Percentiles rank a stretch among this genome's conserved stretches.
phyloP scores from a whole-genome alignment of 2,888 invertebrate species.

The Tetheella fluctuosa region DNA sequence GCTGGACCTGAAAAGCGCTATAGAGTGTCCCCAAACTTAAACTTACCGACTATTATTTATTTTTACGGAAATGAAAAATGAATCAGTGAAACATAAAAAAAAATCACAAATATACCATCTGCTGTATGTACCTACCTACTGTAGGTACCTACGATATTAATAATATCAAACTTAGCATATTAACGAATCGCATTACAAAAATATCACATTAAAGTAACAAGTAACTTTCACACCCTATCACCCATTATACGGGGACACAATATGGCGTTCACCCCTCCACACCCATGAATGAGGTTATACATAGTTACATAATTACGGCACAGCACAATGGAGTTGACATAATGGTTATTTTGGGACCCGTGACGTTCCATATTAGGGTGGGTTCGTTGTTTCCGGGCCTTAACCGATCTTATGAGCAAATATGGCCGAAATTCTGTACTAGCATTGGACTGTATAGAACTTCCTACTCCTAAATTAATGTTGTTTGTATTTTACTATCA shows the following conservation, averaged over 20 bases:
- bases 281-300: slow-evolving; percentile 26
- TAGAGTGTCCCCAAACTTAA: no score
- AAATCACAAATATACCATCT: no score
- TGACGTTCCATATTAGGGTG: slow-evolving; percentile 25
- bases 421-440: slow-evolving; percentile 5
- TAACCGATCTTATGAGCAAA: background rate
- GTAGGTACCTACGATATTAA: background rate
- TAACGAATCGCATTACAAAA: slow-evolving; percentile 58
- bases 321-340: slow-evolving; percentile 49
- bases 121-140: no score
- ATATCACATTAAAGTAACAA: slow-evolving; percentile 52
- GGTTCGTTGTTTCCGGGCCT: slow-evolving; percentile 7
- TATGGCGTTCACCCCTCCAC: slow-evolving; percentile 35
- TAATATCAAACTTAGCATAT: slow-evolving; percentile 1
- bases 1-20: no score
- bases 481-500: no score
- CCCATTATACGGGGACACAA: slow-evolving; percentile 35
- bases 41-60: no score
- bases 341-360: slow-evolving; percentile 27
- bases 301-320: slow-evolving; percentile 60
- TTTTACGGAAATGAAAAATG: no score
- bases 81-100: no score
- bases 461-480: background rate
- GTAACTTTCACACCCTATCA: slow-evolving; percentile 54
- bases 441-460: background rate